Base-by-base conservation (phyloP, 2,113 vertebrate species). In the Chlamydotis undulata region DNA sequence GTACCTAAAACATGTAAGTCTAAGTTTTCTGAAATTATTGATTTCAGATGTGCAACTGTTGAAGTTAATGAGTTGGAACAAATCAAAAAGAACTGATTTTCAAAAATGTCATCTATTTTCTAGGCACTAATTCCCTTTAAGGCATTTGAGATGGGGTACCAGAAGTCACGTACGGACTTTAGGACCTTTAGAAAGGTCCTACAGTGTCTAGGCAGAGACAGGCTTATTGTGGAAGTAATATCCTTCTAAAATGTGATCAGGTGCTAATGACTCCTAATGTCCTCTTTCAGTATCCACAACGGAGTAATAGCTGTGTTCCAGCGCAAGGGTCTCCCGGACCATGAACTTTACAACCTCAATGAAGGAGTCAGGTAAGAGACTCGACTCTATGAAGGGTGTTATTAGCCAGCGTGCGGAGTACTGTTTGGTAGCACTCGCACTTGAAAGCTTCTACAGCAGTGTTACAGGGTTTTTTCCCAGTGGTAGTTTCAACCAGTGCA, bases 301-400 rank as follows among this genome's bases (percentile, higher is more conserved):
- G 99, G 99, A 53, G 99, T 99, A 86, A 99, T 99, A 21, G 98
- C 99, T 0, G 99, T 99, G 84, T 99, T 99, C 98, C 99, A 99
- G 97, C 98, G 97, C 76, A 99, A 99, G 90, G 99, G 99, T 15
- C 98, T 99, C 91, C 99, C 98, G 3, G 99, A 99, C 94, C 99
- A 99, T 53, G 99, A 99, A 78, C 99, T 99, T 59, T 99, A 98
- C 97, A 97, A 97, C 93, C 98, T 99, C 95, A 99, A 99, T n/a
- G 99, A 99, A 98, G 99, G 99, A 31, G 99, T 99, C 96, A 98
- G 99, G 99, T 99, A 87, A 98, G 99, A 96, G 49, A 18, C 37
- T 60, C 2, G 0, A 12, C 50, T 80, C 65, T 53, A 8, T 5
- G 1, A 26, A 26, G 10, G 19, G 45, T 83, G 41, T 43, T 67